These are phyloP conservation scores for Drosophila anomalata DNA, from an alignment of 2,888 invertebrate genomes.

Conservation along the genomic window DNA sequence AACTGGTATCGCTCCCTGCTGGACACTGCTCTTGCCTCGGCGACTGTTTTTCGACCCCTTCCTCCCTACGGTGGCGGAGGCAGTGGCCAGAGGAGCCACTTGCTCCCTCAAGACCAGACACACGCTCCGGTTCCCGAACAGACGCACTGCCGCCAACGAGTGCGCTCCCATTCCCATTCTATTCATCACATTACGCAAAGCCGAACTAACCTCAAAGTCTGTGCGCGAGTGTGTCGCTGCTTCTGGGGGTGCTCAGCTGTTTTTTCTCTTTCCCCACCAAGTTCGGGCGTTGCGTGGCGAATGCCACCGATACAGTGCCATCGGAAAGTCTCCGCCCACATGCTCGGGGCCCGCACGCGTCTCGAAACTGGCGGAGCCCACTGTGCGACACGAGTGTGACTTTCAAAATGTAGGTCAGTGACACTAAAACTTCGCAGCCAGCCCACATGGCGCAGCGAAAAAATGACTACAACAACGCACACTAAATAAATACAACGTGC, in stretches of 20 bases:
- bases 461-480: background rate
- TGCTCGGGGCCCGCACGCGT: background rate
- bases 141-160: slow-evolving; percentile 53
- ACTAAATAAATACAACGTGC: background rate
- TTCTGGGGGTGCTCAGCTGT: slow-evolving; percentile 57
- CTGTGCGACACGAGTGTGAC: slow-evolving; percentile 51
- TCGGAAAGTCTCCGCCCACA: slow-evolving; percentile 5
- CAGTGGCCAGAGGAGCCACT: slow-evolving; percentile 9
- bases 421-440: slow-evolving; percentile 57
- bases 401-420: slow-evolving; percentile 77
- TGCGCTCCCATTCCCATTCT: slow-evolving; percentile 17
- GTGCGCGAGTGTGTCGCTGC: background rate
- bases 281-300: slow-evolving; percentile 48
- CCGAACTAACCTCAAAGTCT: slow-evolving; percentile 59
- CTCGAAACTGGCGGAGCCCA: slow-evolving; percentile 12
- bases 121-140: slow-evolving; percentile 41
- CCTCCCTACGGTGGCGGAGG: background rate
- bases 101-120: slow-evolving; percentile 22
- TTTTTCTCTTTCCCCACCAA: slow-evolving; percentile 2
- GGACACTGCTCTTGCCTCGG: slow-evolving; percentile 3
- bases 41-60: slow-evolving; percentile 7
- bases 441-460: slow-evolving; percentile 14
- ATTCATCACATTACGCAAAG: slow-evolving; percentile 63
- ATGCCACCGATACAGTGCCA: slow-evolving; percentile 30
- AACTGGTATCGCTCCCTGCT: slow-evolving; percentile 10